These are phyloP conservation scores for Euzetes globulus DNA, from an alignment of 2,888 invertebrate genomes.

Conservation along the genomic window DNA sequence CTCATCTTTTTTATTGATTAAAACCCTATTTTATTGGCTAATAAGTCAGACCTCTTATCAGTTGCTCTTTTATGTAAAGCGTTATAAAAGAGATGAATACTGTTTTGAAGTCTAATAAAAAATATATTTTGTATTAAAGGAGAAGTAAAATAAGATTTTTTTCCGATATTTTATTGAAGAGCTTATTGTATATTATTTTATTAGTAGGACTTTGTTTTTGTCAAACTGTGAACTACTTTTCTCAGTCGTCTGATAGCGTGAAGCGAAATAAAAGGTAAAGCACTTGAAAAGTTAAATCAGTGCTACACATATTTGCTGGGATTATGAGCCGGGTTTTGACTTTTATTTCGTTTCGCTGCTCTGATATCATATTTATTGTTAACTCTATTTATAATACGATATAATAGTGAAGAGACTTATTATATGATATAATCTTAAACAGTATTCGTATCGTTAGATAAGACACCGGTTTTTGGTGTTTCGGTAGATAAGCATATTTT, in stretches of 20 bases:
- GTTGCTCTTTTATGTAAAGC: no score
- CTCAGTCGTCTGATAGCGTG: not conserved
- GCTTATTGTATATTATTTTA: slow-evolving; percentile 25
- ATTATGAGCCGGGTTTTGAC: not conserved
- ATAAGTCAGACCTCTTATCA: no score
- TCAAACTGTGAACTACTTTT: slow-evolving; percentile 19
- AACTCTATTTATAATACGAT: not conserved
- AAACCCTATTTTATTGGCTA: no score
- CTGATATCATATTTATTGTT: slow-evolving; percentile 5
- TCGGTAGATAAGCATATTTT: not conserved
- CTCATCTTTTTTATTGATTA: no score
- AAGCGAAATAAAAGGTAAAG: not conserved
- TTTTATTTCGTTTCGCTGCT: not conserved
- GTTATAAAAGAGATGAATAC: not conserved
- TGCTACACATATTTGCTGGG: slow-evolving; percentile 23
- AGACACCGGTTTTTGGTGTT: not conserved
- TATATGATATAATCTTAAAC: not conserved
- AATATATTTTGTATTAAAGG: not conserved
- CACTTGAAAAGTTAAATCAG: slow-evolving; percentile 24
- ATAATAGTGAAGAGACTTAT: not conserved
- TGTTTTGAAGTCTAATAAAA: slow-evolving; percentile 1
- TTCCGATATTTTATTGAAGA: slow-evolving; percentile 14
- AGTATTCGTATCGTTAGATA: not conserved
- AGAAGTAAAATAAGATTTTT: not conserved
- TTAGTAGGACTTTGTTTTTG: slow-evolving; percentile 12